Percentiles rank a stretch among this genome's conserved stretches.
Evolutionary conservation across 2,888 invertebrate genomes (phyloP).

Genomic region (Mythimna impura): DNA sequence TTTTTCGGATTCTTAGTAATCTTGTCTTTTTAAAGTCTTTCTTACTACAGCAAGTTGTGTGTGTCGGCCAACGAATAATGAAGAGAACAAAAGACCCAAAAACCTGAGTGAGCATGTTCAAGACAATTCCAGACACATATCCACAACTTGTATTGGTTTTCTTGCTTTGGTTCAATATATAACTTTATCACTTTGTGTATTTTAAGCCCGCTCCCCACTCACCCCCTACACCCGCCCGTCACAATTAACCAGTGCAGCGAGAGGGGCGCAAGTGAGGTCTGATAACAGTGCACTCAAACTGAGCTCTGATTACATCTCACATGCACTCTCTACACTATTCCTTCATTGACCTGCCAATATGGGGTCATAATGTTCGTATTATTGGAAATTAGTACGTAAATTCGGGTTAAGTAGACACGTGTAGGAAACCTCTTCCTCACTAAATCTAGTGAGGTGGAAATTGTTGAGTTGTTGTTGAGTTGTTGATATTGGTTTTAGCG

Average conservation of each 20-base stretch:
- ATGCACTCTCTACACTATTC: conserved; percentile 50
- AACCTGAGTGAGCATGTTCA: no score
- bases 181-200: not conserved
- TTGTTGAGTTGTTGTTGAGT: no score
- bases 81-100: no score
- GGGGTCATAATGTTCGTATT: not conserved
- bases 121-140: no score
- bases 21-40: no score
- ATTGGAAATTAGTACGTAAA: not conserved
- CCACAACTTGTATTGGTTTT: no score
- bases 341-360: conserved; percentile 49
- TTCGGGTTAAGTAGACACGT: not conserved
- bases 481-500: no score
- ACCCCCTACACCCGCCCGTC: conserved; percentile 35
- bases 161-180: no score
- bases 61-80: no score
- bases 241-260: conserved; percentile 73
- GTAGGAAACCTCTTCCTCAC: not conserved
- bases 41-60: no score
- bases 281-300: conserved; percentile 74
- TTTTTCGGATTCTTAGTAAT: no score
- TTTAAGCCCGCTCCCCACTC: conserved; percentile 25
- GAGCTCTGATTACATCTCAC: conserved; percentile 73
- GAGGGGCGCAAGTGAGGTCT: conserved; percentile 65
- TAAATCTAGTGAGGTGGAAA: no score